phyloP scores from a whole-genome alignment of 2,113 vertebrate species.

The Notarius quadriscutis region DNA sequence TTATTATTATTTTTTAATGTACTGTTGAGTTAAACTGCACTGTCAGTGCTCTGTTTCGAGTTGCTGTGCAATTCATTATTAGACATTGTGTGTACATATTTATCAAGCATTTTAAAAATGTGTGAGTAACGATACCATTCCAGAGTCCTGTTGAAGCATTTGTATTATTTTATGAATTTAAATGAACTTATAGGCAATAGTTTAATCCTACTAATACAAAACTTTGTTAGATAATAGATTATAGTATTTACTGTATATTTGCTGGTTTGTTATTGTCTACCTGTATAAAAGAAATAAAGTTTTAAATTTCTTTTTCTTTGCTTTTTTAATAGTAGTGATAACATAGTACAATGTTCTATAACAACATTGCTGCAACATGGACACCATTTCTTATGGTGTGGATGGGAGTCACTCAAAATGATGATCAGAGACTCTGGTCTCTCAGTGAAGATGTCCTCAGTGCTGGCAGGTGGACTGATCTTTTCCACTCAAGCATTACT shows the following conservation, averaged over 20 bases:
- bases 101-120: slow-evolving; percentile 49
- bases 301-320: neutral
- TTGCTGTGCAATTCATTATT: slow-evolving; percentile 66
- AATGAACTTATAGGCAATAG: slow-evolving; percentile 5
- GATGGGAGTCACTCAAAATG: too few relatives aligned
- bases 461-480: neutral
- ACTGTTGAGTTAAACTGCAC: slow-evolving; percentile 35
- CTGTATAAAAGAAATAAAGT: slow-evolving; percentile 45
- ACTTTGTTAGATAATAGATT: slow-evolving; percentile 12
- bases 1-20: slow-evolving; percentile 22
- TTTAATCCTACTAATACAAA: slow-evolving; percentile 41
- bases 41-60: slow-evolving; percentile 57
- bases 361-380: neutral
- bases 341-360: neutral
- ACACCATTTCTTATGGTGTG: neutral
- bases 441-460: neutral
- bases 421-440: too few relatives aligned
- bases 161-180: slow-evolving; percentile 35
- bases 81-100: slow-evolving; percentile 52
- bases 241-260: slow-evolving; percentile 40
- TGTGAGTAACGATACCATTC: slow-evolving; percentile 38
- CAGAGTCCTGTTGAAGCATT: slow-evolving; percentile 35
- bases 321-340: neutral
- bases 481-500: neutral
- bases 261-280: slow-evolving; percentile 54